Percentiles rank a stretch among this genome's conserved stretches.
These are phyloP conservation scores for Tholera decimalis DNA, from an alignment of 2,888 invertebrate species.

Conservation along the genomic window DNA sequence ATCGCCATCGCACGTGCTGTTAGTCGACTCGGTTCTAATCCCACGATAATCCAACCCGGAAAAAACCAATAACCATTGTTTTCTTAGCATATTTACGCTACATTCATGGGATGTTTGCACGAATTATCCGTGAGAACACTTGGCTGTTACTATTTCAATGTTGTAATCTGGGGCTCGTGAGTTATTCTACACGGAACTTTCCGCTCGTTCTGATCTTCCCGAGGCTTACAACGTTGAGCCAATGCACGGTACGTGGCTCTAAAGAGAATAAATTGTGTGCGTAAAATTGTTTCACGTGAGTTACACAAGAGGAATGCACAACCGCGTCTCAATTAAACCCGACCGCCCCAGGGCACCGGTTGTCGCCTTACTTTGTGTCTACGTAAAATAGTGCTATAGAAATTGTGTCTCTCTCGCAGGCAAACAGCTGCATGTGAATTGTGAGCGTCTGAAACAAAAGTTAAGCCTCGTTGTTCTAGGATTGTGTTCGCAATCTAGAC, in stretches of 20 bases:
- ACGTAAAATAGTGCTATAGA: slow-evolving; percentile 77
- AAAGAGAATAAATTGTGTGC: slow-evolving; percentile 65
- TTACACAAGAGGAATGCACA: slow-evolving; percentile 74
- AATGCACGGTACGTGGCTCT: slow-evolving; percentile 74
- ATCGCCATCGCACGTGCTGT: slow-evolving; percentile 81
- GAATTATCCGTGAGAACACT: slow-evolving; percentile 81
- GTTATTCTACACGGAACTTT: slow-evolving; percentile 73
- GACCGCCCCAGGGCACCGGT: slow-evolving; percentile 71
- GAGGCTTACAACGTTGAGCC: slow-evolving; percentile 54
- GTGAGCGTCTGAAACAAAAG: slow-evolving; percentile 79
- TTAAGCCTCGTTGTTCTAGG: slow-evolving; percentile 77
- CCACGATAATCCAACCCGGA: slow-evolving; percentile 87
- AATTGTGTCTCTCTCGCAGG: slow-evolving; percentile 69
- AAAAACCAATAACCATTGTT: slow-evolving; percentile 88
- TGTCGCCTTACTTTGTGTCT: slow-evolving; percentile 77
- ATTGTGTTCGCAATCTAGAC: slow-evolving; percentile 76
- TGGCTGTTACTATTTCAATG: slow-evolving; percentile 79
- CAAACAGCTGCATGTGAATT: slow-evolving; percentile 76
- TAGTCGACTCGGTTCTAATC: slow-evolving; percentile 78
- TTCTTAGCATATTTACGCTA: slow-evolving; percentile 82
- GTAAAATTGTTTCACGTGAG: slow-evolving; percentile 71
- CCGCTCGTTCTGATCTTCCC: slow-evolving; percentile 66
- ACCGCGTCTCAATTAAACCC: slow-evolving; percentile 80
- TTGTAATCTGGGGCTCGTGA: slow-evolving; percentile 76
- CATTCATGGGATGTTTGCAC: slow-evolving; percentile 82